Conservation (phyloP, 2,113 vertebrate genomes). For the Manacus vitellinus region DNA sequence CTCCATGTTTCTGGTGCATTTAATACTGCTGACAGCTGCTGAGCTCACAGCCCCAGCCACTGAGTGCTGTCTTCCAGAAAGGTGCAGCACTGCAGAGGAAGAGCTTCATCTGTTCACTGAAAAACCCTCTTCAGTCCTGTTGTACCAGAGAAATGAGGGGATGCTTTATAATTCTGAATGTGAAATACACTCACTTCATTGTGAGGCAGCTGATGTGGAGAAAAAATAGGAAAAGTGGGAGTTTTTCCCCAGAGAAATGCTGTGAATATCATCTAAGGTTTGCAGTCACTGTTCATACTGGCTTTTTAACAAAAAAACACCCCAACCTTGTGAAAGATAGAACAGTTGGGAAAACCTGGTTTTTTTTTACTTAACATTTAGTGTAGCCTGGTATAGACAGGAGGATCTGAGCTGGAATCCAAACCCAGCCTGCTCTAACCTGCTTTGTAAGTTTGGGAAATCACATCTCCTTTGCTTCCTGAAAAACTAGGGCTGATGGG, state of each 20-base stretch:
- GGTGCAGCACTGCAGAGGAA: conserved; percentile 19
- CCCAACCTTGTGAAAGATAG: not conserved
- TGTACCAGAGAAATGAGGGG: not conserved
- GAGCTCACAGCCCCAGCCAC: conserved; percentile 17
- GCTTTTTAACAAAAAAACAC: not conserved
- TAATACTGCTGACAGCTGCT: conserved; percentile 45
- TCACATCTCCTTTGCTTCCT: not conserved
- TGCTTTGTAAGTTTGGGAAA: not conserved
- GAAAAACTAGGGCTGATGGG: not conserved
- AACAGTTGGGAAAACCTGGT: not conserved
- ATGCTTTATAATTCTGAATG: not conserved
- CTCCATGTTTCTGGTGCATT: not conserved
- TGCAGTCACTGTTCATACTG: not conserved
- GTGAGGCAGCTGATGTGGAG: not conserved
- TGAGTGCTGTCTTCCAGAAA: not conserved
- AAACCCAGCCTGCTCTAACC: not conserved
- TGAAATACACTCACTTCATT: not conserved
- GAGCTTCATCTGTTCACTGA: not conserved
- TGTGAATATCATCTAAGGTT: not conserved
- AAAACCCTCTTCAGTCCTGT: not conserved
- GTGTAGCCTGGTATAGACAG: not conserved
- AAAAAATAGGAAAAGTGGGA: not conserved
- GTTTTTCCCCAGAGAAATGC: not conserved
- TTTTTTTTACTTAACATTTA: not conserved
- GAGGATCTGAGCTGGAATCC: not conserved